These are phyloP conservation scores for Premnoplex brunnescens DNA, from an alignment of 2,797 vertebrate genomes.

Conservation along the genomic window DNA sequence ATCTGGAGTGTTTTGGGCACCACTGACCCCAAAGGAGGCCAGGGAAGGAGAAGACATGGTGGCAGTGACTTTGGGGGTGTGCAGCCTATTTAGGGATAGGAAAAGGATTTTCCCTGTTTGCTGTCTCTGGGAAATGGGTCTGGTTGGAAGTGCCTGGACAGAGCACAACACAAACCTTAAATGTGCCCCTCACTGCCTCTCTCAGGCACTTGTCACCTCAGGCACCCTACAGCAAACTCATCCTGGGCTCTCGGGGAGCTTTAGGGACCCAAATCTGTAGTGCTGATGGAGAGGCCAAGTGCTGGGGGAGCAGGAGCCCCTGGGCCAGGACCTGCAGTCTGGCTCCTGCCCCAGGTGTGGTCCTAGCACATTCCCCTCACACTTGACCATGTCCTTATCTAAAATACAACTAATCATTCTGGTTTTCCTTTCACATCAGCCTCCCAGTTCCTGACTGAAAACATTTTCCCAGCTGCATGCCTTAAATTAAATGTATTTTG, in stretches of 20 bases:
- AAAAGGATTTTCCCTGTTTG: neutral
- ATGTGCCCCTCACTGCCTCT: neutral
- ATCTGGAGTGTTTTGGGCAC: neutral
- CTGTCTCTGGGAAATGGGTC: accelerated
- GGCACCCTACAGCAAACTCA: neutral
- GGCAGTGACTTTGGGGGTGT: neutral
- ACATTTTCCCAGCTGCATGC: slow-evolving; percentile 22
- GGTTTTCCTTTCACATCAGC: neutral
- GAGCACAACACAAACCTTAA: neutral
- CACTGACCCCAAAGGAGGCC: neutral
- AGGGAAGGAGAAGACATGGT: neutral
- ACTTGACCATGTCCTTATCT: neutral
- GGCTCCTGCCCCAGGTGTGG: neutral
- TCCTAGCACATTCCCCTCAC: neutral
- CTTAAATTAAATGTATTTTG: slow-evolving; percentile 40
- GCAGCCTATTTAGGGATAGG: neutral
- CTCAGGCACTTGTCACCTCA: neutral
- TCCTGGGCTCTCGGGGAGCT: neutral
- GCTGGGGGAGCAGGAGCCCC: neutral
- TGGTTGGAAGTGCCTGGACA: neutral
- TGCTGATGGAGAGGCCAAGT: neutral
- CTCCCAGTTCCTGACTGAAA: slow-evolving; percentile 1
- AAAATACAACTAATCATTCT: neutral
- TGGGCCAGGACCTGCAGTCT: neutral
- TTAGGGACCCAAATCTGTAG: neutral